Evolutionary conservation across 2,888 invertebrate genomes (phyloP).

Genomic region (Eledona agricola): DNA sequence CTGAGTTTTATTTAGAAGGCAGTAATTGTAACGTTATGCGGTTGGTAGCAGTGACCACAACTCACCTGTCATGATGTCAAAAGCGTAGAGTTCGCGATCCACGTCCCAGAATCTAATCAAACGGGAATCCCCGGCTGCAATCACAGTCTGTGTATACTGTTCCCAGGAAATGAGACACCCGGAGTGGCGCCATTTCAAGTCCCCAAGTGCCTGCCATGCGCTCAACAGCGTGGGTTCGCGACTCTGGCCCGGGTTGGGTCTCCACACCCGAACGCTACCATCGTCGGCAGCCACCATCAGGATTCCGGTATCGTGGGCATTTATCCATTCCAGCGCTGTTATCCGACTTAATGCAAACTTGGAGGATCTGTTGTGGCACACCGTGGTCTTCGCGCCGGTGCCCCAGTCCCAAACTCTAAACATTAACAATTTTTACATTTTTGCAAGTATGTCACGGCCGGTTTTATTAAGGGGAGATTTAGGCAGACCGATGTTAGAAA

Average conservation of each 20-base stretch:
- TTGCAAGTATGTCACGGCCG: too few relatives aligned
- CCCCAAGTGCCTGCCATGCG: slow-evolving; percentile 86
- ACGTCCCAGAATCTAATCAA: slow-evolving; percentile 89
- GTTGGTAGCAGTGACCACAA: too few relatives aligned
- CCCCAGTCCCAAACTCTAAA: slow-evolving; percentile 84
- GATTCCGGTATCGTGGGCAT: slow-evolving; percentile 83
- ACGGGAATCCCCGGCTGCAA: slow-evolving; percentile 82
- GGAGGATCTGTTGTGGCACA: slow-evolving; percentile 67
- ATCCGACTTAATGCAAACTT: slow-evolving; percentile 69
- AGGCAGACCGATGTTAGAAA: too few relatives aligned
- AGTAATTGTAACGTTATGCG: too few relatives aligned
- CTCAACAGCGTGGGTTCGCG: slow-evolving; percentile 72
- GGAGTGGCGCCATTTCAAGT: slow-evolving; percentile 55
- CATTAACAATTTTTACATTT: not conserved
- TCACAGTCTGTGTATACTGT: slow-evolving; percentile 78
- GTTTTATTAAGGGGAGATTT: too few relatives aligned
- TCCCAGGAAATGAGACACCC: slow-evolving; percentile 85
- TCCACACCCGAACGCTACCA: slow-evolving; percentile 80
- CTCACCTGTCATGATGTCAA: slow-evolving; percentile 79
- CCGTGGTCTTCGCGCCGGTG: slow-evolving; percentile 74
- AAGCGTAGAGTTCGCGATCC: slow-evolving; percentile 77
- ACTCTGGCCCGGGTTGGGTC: slow-evolving; percentile 54
- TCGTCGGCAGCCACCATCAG: slow-evolving; percentile 80
- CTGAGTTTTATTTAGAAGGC: too few relatives aligned
- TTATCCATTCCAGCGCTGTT: slow-evolving; percentile 85